These are phyloP conservation scores for Caenorhabditis wallacei DNA, from an alignment of 2,888 invertebrate species.

Conservation along the genomic window DNA sequence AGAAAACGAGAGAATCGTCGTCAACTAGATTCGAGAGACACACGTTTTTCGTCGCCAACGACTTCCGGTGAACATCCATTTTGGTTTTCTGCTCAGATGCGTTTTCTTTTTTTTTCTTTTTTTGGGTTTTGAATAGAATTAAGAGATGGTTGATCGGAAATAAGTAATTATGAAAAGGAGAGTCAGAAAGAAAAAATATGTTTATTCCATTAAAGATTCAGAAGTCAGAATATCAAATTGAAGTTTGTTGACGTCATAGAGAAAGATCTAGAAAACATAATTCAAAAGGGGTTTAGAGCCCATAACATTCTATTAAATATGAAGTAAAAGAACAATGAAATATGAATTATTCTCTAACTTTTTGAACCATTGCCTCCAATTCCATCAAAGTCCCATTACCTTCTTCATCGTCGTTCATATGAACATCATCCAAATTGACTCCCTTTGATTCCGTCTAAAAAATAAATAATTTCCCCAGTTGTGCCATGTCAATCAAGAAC, in stretches of 20 bases:
- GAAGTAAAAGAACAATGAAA: background rate
- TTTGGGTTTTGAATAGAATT: background rate
- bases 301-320: too few relatives aligned
- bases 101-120: slow-evolving; percentile 34
- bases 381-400: too few relatives aligned
- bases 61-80: slow-evolving; percentile 58
- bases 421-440: slow-evolving; percentile 54
- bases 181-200: background rate
- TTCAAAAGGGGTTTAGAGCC: too few relatives aligned
- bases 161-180: background rate
- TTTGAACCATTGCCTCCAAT: slow-evolving; percentile 47
- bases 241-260: too few relatives aligned
- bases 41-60: slow-evolving; percentile 51
- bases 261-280: background rate
- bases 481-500: background rate
- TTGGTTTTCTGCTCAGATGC: slow-evolving; percentile 7
- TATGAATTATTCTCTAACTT: slow-evolving; percentile 24
- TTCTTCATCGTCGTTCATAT: slow-evolving; percentile 6
- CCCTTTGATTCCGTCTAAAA: slow-evolving; percentile 58
- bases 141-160: background rate
- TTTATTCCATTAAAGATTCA: background rate
- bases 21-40: slow-evolving; percentile 24
- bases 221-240: background rate
- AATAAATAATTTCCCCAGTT: background rate
- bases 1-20: slow-evolving; percentile 7